Evolutionary conservation across 2,888 invertebrate species (phyloP).

Genomic region (Mayetiola destructor): DNA sequence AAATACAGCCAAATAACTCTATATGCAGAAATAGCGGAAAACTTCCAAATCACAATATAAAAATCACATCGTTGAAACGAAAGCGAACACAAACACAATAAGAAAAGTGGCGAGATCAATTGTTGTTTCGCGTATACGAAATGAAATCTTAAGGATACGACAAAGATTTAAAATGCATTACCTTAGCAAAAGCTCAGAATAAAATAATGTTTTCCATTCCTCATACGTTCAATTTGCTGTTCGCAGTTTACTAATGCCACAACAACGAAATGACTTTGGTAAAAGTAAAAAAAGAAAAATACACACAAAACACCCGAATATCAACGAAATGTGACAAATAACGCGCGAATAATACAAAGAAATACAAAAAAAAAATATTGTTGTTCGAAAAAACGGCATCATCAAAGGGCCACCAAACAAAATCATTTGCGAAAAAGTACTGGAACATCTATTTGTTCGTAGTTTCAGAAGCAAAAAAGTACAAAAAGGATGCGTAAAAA

Average conservation of each 20-base stretch:
- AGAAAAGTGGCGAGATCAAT: no score
- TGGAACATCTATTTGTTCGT: background rate
- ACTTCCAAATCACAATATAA: no score
- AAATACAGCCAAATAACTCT: no score
- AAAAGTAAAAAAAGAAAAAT: no score
- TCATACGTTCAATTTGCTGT: no score
- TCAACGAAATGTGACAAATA: background rate
- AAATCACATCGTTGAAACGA: no score
- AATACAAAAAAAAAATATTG: background rate
- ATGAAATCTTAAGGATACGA: no score
- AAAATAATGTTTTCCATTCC: background rate
- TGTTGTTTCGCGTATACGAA: no score
- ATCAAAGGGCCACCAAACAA: no score
- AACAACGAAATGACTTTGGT: background rate
- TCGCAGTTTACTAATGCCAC: conserved; percentile 1
- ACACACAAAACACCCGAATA: background rate
- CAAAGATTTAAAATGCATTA: conserved; percentile 13
- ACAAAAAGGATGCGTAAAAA: no score
- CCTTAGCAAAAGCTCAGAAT: background rate
- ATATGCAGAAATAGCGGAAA: no score
- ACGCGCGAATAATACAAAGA: background rate
- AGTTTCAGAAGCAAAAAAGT: background rate
- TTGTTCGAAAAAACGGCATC: background rate
- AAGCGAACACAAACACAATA: no score
- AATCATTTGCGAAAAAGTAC: background rate